Evolutionary conservation across 2,888 invertebrate genomes (phyloP).

Genomic region (Dasysyrphus tricinctus): DNA sequence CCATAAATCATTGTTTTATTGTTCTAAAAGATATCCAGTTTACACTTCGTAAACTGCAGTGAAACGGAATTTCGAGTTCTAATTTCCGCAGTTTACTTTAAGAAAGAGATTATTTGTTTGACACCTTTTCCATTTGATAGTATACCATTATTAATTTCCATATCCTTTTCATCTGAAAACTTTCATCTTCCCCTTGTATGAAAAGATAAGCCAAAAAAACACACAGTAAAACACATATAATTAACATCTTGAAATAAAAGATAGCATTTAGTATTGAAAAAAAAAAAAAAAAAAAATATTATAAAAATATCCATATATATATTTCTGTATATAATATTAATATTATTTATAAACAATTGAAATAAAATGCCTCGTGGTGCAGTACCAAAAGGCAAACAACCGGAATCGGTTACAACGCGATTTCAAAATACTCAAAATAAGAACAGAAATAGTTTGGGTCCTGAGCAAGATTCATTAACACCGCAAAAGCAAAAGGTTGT

Average conservation of each 20-base stretch:
- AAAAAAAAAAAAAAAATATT: no score
- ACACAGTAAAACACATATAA: no score
- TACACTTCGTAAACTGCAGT: neutral
- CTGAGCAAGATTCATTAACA: no score
- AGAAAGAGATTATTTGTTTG: neutral
- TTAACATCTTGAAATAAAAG: no score
- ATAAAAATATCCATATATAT: no score
- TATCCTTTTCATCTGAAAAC: neutral
- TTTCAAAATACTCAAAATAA: neutral
- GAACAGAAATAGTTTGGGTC: no score
- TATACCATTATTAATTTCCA: neutral
- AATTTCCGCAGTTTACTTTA: constrained; percentile 10
- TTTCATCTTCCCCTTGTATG: constrained; percentile 8
- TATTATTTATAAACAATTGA: no score
- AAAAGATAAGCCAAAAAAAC: neutral
- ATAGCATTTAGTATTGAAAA: no score
- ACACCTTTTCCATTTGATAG: neutral
- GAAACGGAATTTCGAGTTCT: neutral
- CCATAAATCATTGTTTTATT: neutral
- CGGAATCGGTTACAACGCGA: neutral
- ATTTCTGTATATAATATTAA: no score
- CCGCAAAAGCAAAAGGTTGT: neutral
- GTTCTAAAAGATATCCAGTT: neutral
- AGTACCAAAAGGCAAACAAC: neutral
- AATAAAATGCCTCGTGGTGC: neutral